These are phyloP conservation scores for Pollenia amentaria DNA, from an alignment of 2,888 invertebrate species.

Conservation along the genomic window DNA sequence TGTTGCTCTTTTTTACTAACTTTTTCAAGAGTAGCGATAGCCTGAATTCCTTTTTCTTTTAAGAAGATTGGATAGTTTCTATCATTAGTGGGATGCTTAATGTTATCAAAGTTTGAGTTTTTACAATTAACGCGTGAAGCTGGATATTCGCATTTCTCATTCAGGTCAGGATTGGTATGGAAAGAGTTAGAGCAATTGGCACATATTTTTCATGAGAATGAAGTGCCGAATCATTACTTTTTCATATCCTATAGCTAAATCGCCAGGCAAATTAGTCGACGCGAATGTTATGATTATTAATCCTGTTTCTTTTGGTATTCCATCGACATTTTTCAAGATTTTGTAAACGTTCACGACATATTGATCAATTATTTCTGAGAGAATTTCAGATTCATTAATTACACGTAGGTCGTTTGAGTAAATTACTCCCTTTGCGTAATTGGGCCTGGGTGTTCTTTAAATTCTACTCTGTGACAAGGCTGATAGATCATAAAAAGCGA, in stretches of 20 bases:
- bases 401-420: slow-evolving; percentile 32
- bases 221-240: slow-evolving; percentile 37
- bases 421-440: slow-evolving; percentile 24
- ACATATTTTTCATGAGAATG: slow-evolving; percentile 19
- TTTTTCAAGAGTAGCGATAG: no score
- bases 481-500: no score
- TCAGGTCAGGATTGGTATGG: no score
- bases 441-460: background rate
- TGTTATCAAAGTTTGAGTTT: background rate
- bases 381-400: background rate
- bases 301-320: background rate
- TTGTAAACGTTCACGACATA: slow-evolving; percentile 3
- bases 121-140: slow-evolving; percentile 5
- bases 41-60: no score
- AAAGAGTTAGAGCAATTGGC: slow-evolving; percentile 1
- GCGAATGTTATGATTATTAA: background rate
- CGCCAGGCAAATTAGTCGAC: background rate
- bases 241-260: slow-evolving; percentile 19
- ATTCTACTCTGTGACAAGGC: slow-evolving; percentile 3
- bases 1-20: no score
- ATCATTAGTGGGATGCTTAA: no score
- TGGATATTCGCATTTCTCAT: background rate
- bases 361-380: slow-evolving; percentile 5
- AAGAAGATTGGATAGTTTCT: no score
- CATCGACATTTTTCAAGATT: background rate